Evolutionary conservation across 2,113 vertebrate genomes (phyloP).

Genomic region (Odocoileus hemionus): DNA sequence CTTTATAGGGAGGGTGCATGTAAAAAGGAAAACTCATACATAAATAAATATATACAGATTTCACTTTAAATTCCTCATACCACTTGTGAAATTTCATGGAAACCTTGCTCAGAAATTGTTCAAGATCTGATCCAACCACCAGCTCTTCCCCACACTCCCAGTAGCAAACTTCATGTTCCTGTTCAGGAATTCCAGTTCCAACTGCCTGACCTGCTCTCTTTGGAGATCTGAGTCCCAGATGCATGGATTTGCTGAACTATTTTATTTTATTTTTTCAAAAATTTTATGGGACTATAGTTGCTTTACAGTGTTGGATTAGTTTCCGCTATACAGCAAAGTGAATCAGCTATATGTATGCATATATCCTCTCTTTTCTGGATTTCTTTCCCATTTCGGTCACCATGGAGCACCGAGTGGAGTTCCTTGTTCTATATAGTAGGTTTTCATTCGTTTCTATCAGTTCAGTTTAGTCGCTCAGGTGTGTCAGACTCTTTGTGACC

Average conservation of each 20-base stretch:
- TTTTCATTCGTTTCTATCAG: not conserved
- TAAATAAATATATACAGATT: not conserved
- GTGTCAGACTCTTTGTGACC: fast-evolving
- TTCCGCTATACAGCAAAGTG: too few species aligned
- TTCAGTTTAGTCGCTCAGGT: not conserved
- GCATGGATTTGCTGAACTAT: not conserved
- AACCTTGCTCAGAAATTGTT: not conserved
- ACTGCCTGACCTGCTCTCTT: not conserved
- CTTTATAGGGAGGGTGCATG: not conserved
- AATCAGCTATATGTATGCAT: too few species aligned
- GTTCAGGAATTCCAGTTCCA: not conserved
- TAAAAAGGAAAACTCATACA: not conserved
- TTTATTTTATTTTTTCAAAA: not conserved
- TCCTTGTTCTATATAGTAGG: too few species aligned
- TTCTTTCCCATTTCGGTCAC: too few species aligned
- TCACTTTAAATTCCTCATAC: not conserved
- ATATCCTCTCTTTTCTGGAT: too few species aligned
- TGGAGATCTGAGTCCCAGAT: not conserved
- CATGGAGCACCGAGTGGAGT: too few species aligned
- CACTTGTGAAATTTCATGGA: not conserved
- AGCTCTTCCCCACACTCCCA: not conserved
- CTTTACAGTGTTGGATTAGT: not conserved
- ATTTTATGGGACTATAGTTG: not conserved
- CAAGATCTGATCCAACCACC: not conserved
- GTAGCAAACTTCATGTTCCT: not conserved